Conservation (phyloP, 2,797 vertebrate genomes). For the Esox lucius region DNA sequence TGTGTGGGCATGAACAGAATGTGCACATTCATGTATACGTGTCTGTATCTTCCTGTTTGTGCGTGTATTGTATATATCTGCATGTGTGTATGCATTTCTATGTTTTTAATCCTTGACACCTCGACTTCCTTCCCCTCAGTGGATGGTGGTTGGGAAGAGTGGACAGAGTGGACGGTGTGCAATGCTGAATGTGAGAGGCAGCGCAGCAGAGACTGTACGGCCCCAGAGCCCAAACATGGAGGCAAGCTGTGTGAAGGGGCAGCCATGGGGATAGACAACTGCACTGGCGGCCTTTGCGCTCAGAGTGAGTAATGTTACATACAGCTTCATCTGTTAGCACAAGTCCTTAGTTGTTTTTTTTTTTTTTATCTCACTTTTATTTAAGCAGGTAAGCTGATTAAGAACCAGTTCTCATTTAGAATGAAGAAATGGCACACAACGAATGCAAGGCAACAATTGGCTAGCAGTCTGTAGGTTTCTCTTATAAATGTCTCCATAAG, state of each 20-base stretch:
- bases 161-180: conserved; percentile 89
- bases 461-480: no score
- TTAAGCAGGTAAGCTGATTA: no score
- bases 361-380: conserved; percentile 37
- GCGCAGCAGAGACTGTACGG: conserved; percentile 83
- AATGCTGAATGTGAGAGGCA: conserved; percentile 84
- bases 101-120: neutral
- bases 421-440: no score
- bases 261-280: conserved; percentile 86
- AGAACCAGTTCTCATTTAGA: no score
- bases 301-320: conserved; percentile 79
- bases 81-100: conserved; percentile 1
- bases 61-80: neutral
- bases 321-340: neutral
- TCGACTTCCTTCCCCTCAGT: conserved; percentile 17
- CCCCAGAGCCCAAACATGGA: conserved; percentile 86
- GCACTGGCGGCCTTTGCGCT: conserved; percentile 93
- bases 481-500: no score
- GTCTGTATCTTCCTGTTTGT: neutral
- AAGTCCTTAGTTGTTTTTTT: conserved; percentile 18
- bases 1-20: no score
- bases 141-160: conserved; percentile 82
- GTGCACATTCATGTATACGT: neutral
- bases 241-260: conserved; percentile 89
- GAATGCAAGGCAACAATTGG: no score